Evolutionary conservation across 2,888 invertebrate genomes (phyloP), one percentile per base, ranked within the genome.

Genomic region (Prosapia bicincta): DNA sequence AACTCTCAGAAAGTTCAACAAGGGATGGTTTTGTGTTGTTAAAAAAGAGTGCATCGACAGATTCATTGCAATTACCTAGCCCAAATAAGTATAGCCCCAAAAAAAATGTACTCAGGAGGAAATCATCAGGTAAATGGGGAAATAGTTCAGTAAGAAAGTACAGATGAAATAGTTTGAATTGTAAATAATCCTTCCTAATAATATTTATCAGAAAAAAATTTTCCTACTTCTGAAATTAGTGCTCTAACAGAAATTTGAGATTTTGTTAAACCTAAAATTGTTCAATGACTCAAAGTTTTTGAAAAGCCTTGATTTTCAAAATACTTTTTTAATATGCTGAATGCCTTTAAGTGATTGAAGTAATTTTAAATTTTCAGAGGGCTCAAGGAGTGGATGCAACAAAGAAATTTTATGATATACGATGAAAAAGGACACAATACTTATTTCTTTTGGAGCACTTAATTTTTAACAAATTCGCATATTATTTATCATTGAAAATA

Each of bases 121-220:
- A 54, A 54, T 54, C 54, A 20, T 54, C 54, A 20, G 54, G 20
- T 2, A 54, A 54, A 20, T 54, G 54, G 54, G 67, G 76, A 13
- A 71, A 74, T 67, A 38, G 74, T 68, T 73, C 76, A 43, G 65
- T 76, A 71, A 70, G 76, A 68, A 74, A 74, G 43, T 70, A 71
- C 32, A 66, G 67, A 67, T 72, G 71, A 76, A 68, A 72, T 71
- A 15, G 26, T 25, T 30, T 69, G 65, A 74, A 7, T 26, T 69
- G 66, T 69, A 43, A 38, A 69, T 74, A 69, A 66, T 30, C 69
- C 69, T 26, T 54, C 20, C 54, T n/a, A n/a, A n/a, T n/a, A n/a
- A n/a, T n/a, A n/a, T n/a, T n/a, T n/a, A n/a, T n/a, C n/a, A n/a
- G n/a, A n/a, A n/a, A n/a, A n/a, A n/a, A n/a, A n/a, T n/a, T n/a